phyloP scores from a whole-genome alignment of 1,140 invertebrate genomes.

The Harpegnathos saltator region DNA sequence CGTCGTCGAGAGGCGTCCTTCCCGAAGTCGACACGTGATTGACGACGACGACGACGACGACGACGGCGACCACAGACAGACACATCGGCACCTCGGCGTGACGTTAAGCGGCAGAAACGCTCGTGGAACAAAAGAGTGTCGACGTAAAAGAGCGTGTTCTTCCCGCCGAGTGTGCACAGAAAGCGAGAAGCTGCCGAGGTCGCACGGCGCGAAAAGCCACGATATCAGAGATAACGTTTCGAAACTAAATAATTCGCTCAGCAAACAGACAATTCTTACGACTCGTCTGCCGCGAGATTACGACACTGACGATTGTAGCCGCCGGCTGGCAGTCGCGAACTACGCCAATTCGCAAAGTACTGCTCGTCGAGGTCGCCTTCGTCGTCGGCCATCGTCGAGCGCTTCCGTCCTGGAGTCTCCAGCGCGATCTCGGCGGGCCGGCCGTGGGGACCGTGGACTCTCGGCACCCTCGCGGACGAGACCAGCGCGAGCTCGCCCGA shows the following conservation, averaged over 20 bases:
- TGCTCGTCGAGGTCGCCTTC: background rate
- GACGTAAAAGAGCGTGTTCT: background rate
- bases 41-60: slow-evolving; percentile 17
- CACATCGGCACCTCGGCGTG: slow-evolving; percentile 33
- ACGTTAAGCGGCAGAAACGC: slow-evolving; percentile 31
- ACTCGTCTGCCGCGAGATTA: slow-evolving; percentile 30
- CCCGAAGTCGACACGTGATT: slow-evolving; percentile 58
- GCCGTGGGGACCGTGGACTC: too few relatives aligned
- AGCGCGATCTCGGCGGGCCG: too few relatives aligned
- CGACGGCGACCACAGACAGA: slow-evolving; percentile 35
- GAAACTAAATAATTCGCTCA: slow-evolving; percentile 65
- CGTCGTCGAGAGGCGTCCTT: slow-evolving; percentile 46
- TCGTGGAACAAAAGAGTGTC: slow-evolving; percentile 27
- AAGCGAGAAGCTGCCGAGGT: slow-evolving; percentile 18
- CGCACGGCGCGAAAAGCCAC: slow-evolving; percentile 12
- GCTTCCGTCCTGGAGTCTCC: background rate
- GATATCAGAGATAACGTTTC: slow-evolving; percentile 64
- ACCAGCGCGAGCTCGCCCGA: background rate
- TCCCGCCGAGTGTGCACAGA: background rate
- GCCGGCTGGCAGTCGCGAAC: background rate
- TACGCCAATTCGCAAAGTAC: slow-evolving; percentile 28
- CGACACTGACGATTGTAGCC: slow-evolving; percentile 25
- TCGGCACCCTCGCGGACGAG: background rate
- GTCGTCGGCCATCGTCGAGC: background rate
- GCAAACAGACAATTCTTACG: slow-evolving; percentile 56